Percentiles rank a stretch among this genome's conserved stretches.
phyloP scores from a whole-genome alignment of 2,113 vertebrate genomes.

The Circaetus cinerascens region DNA sequence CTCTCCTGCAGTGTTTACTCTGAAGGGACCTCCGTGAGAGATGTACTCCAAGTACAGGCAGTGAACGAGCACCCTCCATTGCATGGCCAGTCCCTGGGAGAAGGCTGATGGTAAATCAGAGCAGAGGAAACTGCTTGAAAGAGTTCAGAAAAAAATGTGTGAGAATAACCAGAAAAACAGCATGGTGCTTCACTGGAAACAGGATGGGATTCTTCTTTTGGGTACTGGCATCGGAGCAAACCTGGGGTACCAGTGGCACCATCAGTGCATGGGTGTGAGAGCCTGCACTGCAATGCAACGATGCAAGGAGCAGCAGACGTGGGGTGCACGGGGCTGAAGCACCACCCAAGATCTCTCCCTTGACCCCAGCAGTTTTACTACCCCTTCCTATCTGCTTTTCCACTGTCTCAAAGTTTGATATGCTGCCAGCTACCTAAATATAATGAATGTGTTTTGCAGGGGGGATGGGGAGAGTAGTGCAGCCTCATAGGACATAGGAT shows the following conservation, averaged over 20 bases:
- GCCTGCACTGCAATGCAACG: fast-evolving
- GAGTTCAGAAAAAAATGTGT: background rate
- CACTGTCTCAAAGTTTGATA: background rate
- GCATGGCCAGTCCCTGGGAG: background rate
- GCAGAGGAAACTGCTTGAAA: background rate
- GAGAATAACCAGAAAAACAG: background rate
- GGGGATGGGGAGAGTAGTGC: background rate
- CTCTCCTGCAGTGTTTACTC: background rate
- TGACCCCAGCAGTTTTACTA: background rate
- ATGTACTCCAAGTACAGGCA: background rate
- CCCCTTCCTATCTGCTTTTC: background rate
- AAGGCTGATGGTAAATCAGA: background rate
- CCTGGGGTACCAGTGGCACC: background rate
- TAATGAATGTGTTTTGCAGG: background rate
- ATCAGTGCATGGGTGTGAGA: fast-evolving
- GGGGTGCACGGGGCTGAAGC: fast-evolving
- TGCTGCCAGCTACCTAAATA: background rate
- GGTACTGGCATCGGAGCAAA: fast-evolving
- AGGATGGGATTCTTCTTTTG: background rate
- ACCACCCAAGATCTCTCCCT: background rate
- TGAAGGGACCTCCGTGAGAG: background rate
- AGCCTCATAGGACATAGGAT: background rate
- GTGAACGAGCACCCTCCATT: background rate
- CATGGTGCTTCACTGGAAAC: background rate
- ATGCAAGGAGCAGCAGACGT: background rate